Base-by-base conservation (phyloP, 2,113 vertebrate genomes). In the Myrmophylax atrothorax region DNA sequence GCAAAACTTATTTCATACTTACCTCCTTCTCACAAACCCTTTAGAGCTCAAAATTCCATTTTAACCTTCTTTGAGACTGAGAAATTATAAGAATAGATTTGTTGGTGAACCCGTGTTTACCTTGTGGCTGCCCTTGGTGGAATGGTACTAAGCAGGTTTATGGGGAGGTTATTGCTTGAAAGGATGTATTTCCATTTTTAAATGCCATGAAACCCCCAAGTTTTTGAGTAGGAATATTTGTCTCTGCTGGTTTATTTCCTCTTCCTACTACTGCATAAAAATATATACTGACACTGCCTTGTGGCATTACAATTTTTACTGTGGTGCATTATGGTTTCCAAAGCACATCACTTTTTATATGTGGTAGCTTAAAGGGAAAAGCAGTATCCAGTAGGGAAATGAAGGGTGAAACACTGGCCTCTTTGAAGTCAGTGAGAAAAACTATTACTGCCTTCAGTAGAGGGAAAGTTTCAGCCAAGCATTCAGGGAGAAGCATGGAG, bases 281-380 rank as follows among this genome's bases (percentile, higher is more conserved):
- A 77, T 37, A 89, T 23, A 52, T 63, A 86, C 52, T 84, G 85
- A 92, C 68, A 49, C 74, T 96, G 78, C 85, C 94, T 96, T 56
- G 73, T 88, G 79, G 83, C 85, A 92, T 87, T 78, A 74, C 76
- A 84, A 0, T 72, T 92, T 92, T 93, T 89, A 81, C 58, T 58
- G 68, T 75, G 64, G 58, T 60, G 62, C 44, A 66, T 38, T 76
- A 64, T 1, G 75, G 49, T 91, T 89, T 87, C 73, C 69, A 85
- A 89, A 94, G 62, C 49, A 62, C 58, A 82, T 83, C 20, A 40
- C 66, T 82, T 96, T 80, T 91, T 89, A 93, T 75, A 81, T 19
- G 24, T 78, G 80, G 73, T 93, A 94, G 83, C 84, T 95, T 75
- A 81, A 72, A 92, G 93, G 76, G 87, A 90, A 94, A 89, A 83